A percentile compares a stretch with the other conserved stretches of the same genome.
phyloP scores from a whole-genome alignment of 2,113 vertebrate genomes.

The Poeciliopsis turrubarensis region DNA sequence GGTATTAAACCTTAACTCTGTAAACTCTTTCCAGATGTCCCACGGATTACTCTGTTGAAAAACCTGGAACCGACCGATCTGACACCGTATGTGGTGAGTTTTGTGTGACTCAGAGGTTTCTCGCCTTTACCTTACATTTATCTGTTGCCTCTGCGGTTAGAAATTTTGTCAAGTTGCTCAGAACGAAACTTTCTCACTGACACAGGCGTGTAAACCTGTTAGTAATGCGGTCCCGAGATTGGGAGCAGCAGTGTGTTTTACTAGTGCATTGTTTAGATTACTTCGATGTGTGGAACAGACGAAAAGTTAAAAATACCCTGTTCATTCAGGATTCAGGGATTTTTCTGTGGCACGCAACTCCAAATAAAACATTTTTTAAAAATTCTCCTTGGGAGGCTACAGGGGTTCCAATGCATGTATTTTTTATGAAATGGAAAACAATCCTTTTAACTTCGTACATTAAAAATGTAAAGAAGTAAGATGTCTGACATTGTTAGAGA shows the following conservation, averaged over 20 bases:
- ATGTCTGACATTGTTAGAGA: background rate
- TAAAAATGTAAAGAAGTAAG: background rate
- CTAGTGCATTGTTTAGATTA: background rate
- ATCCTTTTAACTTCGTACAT: background rate
- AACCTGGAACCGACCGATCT: conserved; percentile 30
- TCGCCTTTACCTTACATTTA: background rate
- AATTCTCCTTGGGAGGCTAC: too few species aligned
- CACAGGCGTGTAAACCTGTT: background rate
- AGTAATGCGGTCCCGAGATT: conserved; percentile 39
- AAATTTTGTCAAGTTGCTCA: background rate
- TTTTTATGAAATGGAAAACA: background rate
- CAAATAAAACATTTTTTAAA: too few species aligned
- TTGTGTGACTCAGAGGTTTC: background rate
- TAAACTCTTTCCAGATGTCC: conserved; percentile 58
- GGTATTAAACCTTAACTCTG: background rate
- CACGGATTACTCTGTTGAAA: rapidly evolving
- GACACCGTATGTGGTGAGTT: conserved; percentile 75
- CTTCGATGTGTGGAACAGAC: background rate
- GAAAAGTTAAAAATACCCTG: background rate
- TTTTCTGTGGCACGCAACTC: too few species aligned
- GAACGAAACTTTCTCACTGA: conserved; percentile 18
- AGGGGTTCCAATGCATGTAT: background rate
- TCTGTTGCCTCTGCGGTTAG: conserved; percentile 13
- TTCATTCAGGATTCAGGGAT: too few species aligned
- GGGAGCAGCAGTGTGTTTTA: conserved; percentile 19